phyloP scores from a whole-genome alignment of 2,888 invertebrate species.

The Corbicula japonica region DNA sequence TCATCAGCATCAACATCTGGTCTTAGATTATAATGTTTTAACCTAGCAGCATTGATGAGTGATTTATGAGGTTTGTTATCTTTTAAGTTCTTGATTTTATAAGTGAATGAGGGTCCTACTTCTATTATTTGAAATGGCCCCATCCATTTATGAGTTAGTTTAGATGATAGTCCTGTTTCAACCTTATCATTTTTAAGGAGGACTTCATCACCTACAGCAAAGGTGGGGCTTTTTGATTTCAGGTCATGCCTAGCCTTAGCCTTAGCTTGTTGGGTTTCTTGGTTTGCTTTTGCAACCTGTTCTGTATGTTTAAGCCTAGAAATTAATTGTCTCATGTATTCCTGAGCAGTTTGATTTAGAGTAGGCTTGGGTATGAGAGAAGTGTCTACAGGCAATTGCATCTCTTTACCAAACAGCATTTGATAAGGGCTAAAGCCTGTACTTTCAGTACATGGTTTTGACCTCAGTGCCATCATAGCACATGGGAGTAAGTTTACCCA shows the following conservation, averaged over 20 bases:
- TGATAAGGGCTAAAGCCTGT: conserved; percentile 55
- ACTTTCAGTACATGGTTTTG: conserved; percentile 53
- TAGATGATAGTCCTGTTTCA: conserved; percentile 29
- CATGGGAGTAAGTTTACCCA: conserved; percentile 30
- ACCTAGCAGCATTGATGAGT: too few species aligned
- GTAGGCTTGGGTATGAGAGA: conserved; percentile 35
- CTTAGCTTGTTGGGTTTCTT: conserved; percentile 10
- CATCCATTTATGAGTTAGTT: conserved; percentile 33
- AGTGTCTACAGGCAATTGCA: conserved; percentile 36
- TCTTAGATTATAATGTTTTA: too few species aligned
- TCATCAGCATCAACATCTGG: too few species aligned
- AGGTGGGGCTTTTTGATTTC: conserved; percentile 29
- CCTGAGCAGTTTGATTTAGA: neutral
- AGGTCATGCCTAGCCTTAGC: conserved; percentile 28
- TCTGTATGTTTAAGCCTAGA: conserved; percentile 1
- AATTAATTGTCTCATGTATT: conserved; percentile 30
- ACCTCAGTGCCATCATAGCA: conserved; percentile 62
- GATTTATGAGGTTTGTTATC: too few species aligned
- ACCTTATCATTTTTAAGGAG: conserved; percentile 6
- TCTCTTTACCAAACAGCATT: conserved; percentile 46
- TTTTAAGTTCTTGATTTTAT: conserved; percentile 25
- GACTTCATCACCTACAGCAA: conserved; percentile 36
- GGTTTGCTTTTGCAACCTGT: conserved; percentile 31
- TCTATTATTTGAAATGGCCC: conserved; percentile 39
- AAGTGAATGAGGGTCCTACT: conserved; percentile 38